Percentiles rank a stretch among this genome's conserved stretches.
Conservation (phyloP, 2,888 invertebrate species). For the Pyrgus malvae region DNA sequence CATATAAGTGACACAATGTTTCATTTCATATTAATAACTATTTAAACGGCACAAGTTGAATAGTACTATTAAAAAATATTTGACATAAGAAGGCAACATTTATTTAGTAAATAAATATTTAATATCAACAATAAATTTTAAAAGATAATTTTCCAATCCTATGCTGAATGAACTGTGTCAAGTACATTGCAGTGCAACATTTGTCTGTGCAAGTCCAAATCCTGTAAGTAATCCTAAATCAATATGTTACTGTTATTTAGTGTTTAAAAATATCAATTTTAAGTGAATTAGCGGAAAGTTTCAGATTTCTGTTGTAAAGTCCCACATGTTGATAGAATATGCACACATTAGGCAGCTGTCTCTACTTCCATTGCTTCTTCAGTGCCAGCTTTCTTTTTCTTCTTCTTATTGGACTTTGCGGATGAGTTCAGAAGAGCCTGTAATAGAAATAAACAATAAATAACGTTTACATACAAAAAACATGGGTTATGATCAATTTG, state of each 20-base stretch:
- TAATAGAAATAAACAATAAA: no score
- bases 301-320: slow-evolving; percentile 23
- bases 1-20: slow-evolving; percentile 2
- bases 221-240: background rate
- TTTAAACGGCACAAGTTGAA: slow-evolving; percentile 19
- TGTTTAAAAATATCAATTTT: slow-evolving; percentile 18
- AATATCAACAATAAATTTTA: slow-evolving; percentile 35
- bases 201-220: slow-evolving; percentile 19
- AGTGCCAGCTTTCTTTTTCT: slow-evolving; percentile 90
- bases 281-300: slow-evolving; percentile 28
- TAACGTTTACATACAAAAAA: no score
- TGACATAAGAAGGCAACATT: slow-evolving; percentile 27
- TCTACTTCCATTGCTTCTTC: slow-evolving; percentile 83
- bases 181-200: slow-evolving; percentile 10
- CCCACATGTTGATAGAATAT: slow-evolving; percentile 16
- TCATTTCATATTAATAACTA: background rate
- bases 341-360: slow-evolving; percentile 70
- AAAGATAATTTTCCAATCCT: slow-evolving; percentile 28
- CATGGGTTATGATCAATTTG: no score
- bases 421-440: slow-evolving; percentile 89
- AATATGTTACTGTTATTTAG: no score
- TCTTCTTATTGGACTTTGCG: slow-evolving; percentile 94
- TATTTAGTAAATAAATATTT: slow-evolving; percentile 36
- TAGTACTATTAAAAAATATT: slow-evolving; percentile 22
- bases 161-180: slow-evolving; percentile 8